Percentiles rank a stretch among this genome's conserved stretches.
Evolutionary conservation across 2,797 vertebrate species (phyloP).

Genomic region (Silurus aristotelis): DNA sequence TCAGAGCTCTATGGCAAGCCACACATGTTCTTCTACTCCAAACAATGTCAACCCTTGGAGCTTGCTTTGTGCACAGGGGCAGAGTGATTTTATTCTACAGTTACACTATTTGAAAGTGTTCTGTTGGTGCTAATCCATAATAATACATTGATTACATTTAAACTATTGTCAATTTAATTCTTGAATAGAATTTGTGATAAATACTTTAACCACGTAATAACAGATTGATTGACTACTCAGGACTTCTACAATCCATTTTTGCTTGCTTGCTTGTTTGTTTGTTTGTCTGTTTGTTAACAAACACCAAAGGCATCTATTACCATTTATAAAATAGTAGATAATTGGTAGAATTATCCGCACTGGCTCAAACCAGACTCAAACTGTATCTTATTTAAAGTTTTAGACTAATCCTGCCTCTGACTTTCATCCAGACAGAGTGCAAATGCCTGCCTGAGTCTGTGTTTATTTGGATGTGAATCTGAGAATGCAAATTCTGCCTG

Average conservation of each 20-base stretch:
- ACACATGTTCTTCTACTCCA: too few relatives aligned
- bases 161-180: not conserved
- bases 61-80: too few relatives aligned
- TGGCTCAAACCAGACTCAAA: not conserved
- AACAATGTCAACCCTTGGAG: too few relatives aligned
- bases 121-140: not conserved
- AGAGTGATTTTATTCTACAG: not conserved
- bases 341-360: not conserved
- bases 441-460: constrained; percentile 18
- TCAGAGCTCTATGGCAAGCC: too few relatives aligned
- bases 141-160: not conserved
- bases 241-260: not conserved
- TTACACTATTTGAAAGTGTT: not conserved
- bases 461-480: constrained; percentile 29
- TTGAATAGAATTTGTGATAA: not conserved
- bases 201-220: not conserved
- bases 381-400: constrained; percentile 8
- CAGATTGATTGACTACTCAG: not conserved
- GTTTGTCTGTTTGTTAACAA: not conserved
- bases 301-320: not conserved
- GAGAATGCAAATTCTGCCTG: constrained; percentile 20
- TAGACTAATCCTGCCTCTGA: constrained; percentile 5
- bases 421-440: constrained; percentile 9
- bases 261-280: not conserved
- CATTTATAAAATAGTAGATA: not conserved